Evolutionary conservation across 2,797 vertebrate genomes (phyloP).

Genomic region (Notoglanidium macrostoma): DNA sequence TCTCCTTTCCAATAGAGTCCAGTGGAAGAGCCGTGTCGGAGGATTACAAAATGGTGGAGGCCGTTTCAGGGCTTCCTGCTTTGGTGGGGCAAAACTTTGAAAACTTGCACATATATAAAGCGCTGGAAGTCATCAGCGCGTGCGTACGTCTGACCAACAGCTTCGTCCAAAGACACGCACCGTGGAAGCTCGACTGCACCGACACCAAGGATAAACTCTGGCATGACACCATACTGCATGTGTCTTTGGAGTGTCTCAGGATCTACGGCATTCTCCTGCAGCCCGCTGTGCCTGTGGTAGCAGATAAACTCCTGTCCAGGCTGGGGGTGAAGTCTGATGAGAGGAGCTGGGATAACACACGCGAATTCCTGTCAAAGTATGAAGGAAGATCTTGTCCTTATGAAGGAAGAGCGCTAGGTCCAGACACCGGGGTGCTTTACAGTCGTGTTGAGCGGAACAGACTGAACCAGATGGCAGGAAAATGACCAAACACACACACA

Average conservation of each 20-base stretch:
- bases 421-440: slow-evolving; percentile 84
- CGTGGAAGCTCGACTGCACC: slow-evolving; percentile 83
- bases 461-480: slow-evolving; percentile 52
- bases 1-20: slow-evolving; percentile 71
- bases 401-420: slow-evolving; percentile 84
- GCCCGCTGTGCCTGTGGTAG: slow-evolving; percentile 81
- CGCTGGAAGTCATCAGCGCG: slow-evolving; percentile 82
- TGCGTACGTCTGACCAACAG: slow-evolving; percentile 87
- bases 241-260: slow-evolving; percentile 87
- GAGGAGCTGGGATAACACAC: slow-evolving; percentile 69
- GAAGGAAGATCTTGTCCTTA: slow-evolving; percentile 75
- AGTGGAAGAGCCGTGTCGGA: slow-evolving; percentile 68
- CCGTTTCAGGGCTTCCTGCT: slow-evolving; percentile 74
- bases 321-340: slow-evolving; percentile 77
- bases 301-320: slow-evolving; percentile 82
- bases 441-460: slow-evolving; percentile 71
- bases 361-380: slow-evolving; percentile 79
- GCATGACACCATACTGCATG: slow-evolving; percentile 85
- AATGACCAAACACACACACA: slow-evolving; percentile 13
- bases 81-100: slow-evolving; percentile 79
- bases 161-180: slow-evolving; percentile 89
- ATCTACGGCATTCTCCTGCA: slow-evolving; percentile 88
- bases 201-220: slow-evolving; percentile 74
- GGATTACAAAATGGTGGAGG: slow-evolving; percentile 80
- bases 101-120: slow-evolving; percentile 85